Percentiles rank a stretch among this genome's conserved stretches.
Evolutionary conservation across 2,113 vertebrate genomes (phyloP).

Genomic region (Erythrocercus mccallii): DNA sequence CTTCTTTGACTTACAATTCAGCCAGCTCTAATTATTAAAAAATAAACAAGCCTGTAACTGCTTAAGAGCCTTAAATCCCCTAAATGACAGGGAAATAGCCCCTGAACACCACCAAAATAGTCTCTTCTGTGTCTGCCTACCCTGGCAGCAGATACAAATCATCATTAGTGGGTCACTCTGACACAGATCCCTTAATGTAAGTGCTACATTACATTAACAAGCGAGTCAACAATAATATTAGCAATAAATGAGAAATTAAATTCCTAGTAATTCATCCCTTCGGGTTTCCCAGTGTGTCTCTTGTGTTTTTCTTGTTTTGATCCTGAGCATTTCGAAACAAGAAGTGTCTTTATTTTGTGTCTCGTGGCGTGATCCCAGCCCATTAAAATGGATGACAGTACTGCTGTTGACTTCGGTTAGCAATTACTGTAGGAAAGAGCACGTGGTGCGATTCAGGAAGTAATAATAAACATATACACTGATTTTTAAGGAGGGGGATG

Average conservation of each 20-base stretch:
- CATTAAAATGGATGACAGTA: conserved; percentile 59
- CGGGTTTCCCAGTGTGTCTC: conserved; percentile 49
- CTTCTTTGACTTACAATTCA: conserved; percentile 17
- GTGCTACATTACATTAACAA: conserved; percentile 61
- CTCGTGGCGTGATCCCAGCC: conserved; percentile 44
- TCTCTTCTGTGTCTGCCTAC: conserved; percentile 17
- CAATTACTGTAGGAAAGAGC: conserved; percentile 33
- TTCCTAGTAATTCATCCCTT: conserved; percentile 57
- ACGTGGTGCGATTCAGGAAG: conserved; percentile 54
- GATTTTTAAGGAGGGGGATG: not conserved
- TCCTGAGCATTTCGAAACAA: conserved; percentile 45
- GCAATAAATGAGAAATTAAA: conserved; percentile 64
- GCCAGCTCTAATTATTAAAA: conserved; percentile 52
- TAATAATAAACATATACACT: conserved; percentile 38
- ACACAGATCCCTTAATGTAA: conserved; percentile 53
- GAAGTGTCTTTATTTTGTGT: conserved; percentile 55
- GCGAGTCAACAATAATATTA: conserved; percentile 63
- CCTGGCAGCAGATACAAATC: conserved; percentile 51
- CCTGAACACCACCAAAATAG: not conserved
- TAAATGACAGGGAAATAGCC: conserved; percentile 46
- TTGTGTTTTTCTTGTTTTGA: conserved; percentile 62
- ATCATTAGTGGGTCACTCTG: conserved; percentile 46
- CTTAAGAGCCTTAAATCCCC: conserved; percentile 47
- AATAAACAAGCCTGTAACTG: conserved; percentile 52
- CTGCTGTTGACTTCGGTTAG: conserved; percentile 40